Evolutionary conservation across 2,113 vertebrate species (phyloP), one percentile per base, ranked within the genome.

Genomic region (Tringa solitaria): DNA sequence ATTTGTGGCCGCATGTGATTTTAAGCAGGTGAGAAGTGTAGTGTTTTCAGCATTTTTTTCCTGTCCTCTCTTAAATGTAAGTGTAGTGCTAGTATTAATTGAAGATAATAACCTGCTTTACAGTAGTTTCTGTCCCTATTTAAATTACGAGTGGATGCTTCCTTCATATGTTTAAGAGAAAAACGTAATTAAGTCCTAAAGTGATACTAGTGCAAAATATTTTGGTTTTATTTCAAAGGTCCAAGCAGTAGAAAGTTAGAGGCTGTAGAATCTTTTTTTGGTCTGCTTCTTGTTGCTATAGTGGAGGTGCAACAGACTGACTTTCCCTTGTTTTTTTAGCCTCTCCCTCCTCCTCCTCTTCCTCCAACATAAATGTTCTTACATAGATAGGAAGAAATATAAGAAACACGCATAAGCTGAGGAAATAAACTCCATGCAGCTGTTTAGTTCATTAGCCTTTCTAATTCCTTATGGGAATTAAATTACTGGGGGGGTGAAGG

Each of bases 381-480:
- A 45, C 20, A 61, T 32, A 41, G 41, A 60, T 35, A 39, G 74
- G 59, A 87, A 87, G 65, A 93, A 87, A 45, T 15, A 12, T 54
- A 65, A 85, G 85, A 83, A 84, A 32, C 3, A 4, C 20, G 41
- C 51, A 7, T 4, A 39, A 15, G 6, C 22, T 30, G 76, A 87
- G 76, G 72, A 81, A 78, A 64, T 94, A 51, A 91, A 87, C 9
- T 14, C 23, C 39, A 1, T 68, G 76, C 88, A 82, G 73, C 69
- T 95, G 86, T 87, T 90, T 32, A 64, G 45, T 94, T 90, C 83
- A 78, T 95, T 92, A 95, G 69, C 35, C 39, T 73, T 91, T 87
- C 61, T 87, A 79, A 91, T 87, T 88, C 84, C 72, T 75, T 89
- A 35, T 39, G 53, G 72, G 80, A 94, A 45, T 93, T 76, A 74